Percentiles rank a stretch among this genome's conserved stretches.
These are phyloP conservation scores for Patella vulgata DNA, from an alignment of 1,140 invertebrate genomes.

Conservation along the genomic window DNA sequence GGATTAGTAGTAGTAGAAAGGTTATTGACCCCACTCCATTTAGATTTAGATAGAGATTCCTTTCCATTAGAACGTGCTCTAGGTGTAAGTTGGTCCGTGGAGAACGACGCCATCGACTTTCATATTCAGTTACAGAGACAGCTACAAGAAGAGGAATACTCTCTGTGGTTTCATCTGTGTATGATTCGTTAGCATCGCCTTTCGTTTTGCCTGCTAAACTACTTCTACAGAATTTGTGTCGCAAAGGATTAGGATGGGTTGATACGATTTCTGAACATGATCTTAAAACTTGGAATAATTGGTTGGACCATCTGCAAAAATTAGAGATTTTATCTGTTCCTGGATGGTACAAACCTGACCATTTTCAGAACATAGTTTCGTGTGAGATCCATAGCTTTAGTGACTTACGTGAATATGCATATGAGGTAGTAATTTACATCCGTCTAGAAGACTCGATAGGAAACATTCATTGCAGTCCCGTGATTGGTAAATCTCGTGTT, in stretches of 20 bases:
- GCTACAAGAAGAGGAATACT: constrained; percentile 25
- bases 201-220: constrained; percentile 23
- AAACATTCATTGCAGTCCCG: constrained; percentile 22
- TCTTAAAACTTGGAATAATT: constrained; percentile 15
- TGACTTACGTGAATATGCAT: constrained; percentile 17
- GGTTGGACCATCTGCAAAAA: constrained; percentile 3
- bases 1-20: constrained; percentile 12
- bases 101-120: constrained; percentile 17
- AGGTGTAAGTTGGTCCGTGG: constrained; percentile 20
- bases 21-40: constrained; percentile 14
- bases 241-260: constrained; percentile 23
- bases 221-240: constrained; percentile 28
- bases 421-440: constrained; percentile 38
- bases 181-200: constrained; percentile 43
- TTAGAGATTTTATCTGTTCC: constrained; percentile 13
- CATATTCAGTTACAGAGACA: neutral
- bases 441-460: constrained; percentile 21
- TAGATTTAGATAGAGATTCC: constrained; percentile 5
- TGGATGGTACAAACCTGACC: constrained; percentile 17
- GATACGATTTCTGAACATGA: constrained; percentile 16
- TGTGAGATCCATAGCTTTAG: constrained; percentile 25
- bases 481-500: constrained; percentile 29
- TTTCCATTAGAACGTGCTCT: constrained; percentile 20
- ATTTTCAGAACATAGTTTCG: neutral
- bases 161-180: constrained; percentile 25